Evolutionary conservation across 2,888 invertebrate genomes (phyloP), one percentile per base, ranked within the genome.

Genomic region (Melipona bicolor): DNA sequence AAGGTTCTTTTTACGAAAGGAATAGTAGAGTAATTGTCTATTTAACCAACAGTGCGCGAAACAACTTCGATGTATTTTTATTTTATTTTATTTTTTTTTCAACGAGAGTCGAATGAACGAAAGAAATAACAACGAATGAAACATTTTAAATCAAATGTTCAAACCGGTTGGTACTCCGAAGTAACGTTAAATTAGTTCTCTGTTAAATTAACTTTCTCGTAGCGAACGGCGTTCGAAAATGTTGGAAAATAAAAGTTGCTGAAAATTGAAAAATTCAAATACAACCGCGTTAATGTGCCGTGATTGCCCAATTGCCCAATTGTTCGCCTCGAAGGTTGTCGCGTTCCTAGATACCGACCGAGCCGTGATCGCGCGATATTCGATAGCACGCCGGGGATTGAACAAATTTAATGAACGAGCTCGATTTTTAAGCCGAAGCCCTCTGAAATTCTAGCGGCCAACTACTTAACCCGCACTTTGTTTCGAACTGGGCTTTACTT

Each of bases 381-480:
- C 75, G 56, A 67, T 67, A 24, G 56, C 56, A 49, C 27, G 21
- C 27, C 54, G 9, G 9, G 5, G 52, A 36, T 15, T 17, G 67
- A 56, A 67, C 67, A 67, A 75, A 56, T n/a, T 75, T 17, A 27
- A 67, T n/a, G 5, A 52, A 52, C 67, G 24, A 21, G 27, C 43
- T 56, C 43, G 19, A 56, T 54, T 67, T 72, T 75, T 75, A 21
- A 56, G 15, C 43, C 43, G 11, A 3, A 65, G 15, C 19, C n/a
- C n/a, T n/a, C 50, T 73, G 62, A 73, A 73, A 62, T 62, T 73
- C 62, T 52, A 52, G 32, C 13, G 36, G 21, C 24, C 15, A 74
- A 52, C 21, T 24, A 56, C 52, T 67, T 56, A 67, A 67, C n/a
- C 19, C 2, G 43, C 19, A 2, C 32, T 65, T 43, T 54, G 21